Base-by-base conservation (phyloP, 2,113 vertebrate species). In the Apistogramma diplotaenia region DNA sequence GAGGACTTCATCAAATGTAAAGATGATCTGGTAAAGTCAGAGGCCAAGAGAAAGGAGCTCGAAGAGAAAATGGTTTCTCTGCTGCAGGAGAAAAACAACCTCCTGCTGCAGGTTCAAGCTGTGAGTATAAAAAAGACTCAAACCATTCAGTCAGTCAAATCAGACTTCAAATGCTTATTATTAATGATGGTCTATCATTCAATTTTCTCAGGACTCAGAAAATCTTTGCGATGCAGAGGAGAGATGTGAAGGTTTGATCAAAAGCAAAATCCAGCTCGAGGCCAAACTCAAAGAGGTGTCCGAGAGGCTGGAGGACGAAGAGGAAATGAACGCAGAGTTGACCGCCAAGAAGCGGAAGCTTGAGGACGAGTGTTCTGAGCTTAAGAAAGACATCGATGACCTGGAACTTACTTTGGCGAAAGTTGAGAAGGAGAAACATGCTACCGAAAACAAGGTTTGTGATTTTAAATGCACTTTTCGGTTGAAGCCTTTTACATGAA, bases 61-160 rank as follows among this genome's bases (percentile, higher is more conserved):
- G 97, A 98, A 35, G 96, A 97, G 88, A 97, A 97, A 83, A 96
- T 97, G 96, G 96, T 97, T 56, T 86, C 92, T 21, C 78, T 98
- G 0, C 67, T 96, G 51, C 96, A 98, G 83, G 97, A 97, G 76
- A 97, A 94, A 53, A 94, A 93, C 49, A 89, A 92, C 23, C 90
- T 94, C 15, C 81, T 89, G 29, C 84, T 95, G 35, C 93, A 94
- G 89, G 89, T 94, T 5, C 93, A 94, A 71, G 27, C 93, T 21
- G 94, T 95, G 84, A 86, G 91, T 84, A 6, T 49, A 31, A 80
- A 16, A 65, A 37, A 67, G 3, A 0, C 40, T 43, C 10, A 37
- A 37, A 11, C 21, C 35, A 46, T 10, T 0, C 21, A 67, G 2
- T 0, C 40, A 4, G 40, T 49, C 62, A 49, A 43, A 25, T 65